Evolutionary conservation across 1,140 invertebrate species (phyloP), one percentile per base, ranked within the genome.

Genomic region (Choristoneura fumiferana): DNA sequence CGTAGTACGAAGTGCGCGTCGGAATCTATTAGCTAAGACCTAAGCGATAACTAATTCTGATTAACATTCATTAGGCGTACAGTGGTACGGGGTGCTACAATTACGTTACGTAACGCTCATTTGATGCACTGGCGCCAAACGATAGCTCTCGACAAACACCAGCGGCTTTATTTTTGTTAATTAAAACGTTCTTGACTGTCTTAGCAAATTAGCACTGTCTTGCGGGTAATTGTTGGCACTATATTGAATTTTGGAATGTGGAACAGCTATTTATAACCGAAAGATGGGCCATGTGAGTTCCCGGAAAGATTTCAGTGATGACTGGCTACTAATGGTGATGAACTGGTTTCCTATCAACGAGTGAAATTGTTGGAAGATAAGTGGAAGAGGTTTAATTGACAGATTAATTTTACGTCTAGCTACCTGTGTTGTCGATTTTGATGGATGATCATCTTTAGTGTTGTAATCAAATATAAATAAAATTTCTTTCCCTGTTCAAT

Each of bases 131-230:
- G 79, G 81, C 81, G 81, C 80, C 80, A 66, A 67, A 70, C 57
- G 63, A 63, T 62, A 68, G 61, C 57, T 43, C 65, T 65, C 69
- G 75, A 81, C 79, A 81, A 83, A 79, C 76, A 64, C 69, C 72
- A 68, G 77, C 17, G 40, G 9, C 43, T 49, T 76, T 75, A 76
- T 77, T 81, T 81, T 78, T 75, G 64, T 81, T 81, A 85, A 85
- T 85, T 83, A 72, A 69, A 65, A 69, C 65, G 69, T 69, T 76
- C 66, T 72, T 69, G 62, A 45, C 22, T 55, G 57, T 37, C 43
- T 49, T 49, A 49, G n/a, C n/a, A n/a, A n/a, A n/a, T n/a, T n/a
- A n/a, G 22, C 29, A 12, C 43, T 37, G 54, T 63, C 73, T 69
- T 67, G 60, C 52, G 71, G 57, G 68, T 74, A 78, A 82, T 80